Evolutionary conservation across 1,140 invertebrate genomes (phyloP), one percentile per base, ranked within the genome.

Genomic region (Andricus grossulariae): DNA sequence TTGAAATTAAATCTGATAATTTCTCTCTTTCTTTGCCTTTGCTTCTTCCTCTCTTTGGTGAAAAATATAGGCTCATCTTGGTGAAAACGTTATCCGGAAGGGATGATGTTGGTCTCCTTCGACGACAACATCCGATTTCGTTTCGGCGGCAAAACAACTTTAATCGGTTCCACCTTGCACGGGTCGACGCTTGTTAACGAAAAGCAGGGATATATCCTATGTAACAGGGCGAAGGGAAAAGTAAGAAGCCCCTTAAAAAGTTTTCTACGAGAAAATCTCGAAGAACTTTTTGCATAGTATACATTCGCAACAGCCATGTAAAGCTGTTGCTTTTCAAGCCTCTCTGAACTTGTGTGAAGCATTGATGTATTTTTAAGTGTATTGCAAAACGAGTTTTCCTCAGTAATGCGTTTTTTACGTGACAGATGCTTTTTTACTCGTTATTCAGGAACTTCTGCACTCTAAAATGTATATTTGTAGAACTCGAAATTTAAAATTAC

Each of bases 211-310:
- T 79, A 71, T 71, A 66, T 66, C 25, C 60, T 16, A 21, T 16
- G 60, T 66, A 39, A 39, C n/a, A 45, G 60, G 60, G 60, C 13
- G 15, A 13, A 66, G 21, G 60, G 25, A 39, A n/a, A 55, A 8
- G 7, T 55, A 71, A 71, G 72, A 72, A 81, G 79, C 76, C 77
- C 66, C 76, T 84, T 84, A 83, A 73, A 76, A 83, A 84, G 79
- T 84, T 83, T 84, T 83, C 82, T 73, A 72, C 19, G 57, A 60
- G 66, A 74, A 76, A 80, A 83, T 83, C 81, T 83, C 52, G 25
- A 21, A 25, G 25, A 66, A 66, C 25, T 45, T 66, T 66, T 45
- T 45, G 39, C 10, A 45, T 11, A 45, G 39, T 45, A 45, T 11
- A 45, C 39, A 45, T 45, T 66, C 16, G 25, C n/a, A 16, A 39